Evolutionary conservation across 2,888 invertebrate species (phyloP).

Genomic region (Opisthograptis luteolata): DNA sequence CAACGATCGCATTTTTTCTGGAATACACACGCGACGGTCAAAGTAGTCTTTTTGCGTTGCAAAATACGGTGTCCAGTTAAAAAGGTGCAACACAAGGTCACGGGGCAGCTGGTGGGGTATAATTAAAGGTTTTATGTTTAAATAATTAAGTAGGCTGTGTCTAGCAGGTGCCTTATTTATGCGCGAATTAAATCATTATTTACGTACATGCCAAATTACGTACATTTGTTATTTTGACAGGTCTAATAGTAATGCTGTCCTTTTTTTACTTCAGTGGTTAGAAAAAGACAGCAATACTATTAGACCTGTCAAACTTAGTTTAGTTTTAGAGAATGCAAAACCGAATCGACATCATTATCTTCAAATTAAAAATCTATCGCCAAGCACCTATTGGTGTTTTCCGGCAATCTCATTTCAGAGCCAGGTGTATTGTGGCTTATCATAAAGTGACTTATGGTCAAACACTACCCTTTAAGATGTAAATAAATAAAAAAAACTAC

Average conservation of each 20-base stretch:
- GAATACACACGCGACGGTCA: constrained; percentile 55
- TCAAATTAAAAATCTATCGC: too few relatives aligned
- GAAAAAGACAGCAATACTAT: too few relatives aligned
- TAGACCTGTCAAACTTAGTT: too few relatives aligned
- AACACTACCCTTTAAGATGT: too few relatives aligned
- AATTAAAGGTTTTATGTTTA: constrained; percentile 83
- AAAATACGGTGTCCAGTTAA: constrained; percentile 69
- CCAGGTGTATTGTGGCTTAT: too few relatives aligned
- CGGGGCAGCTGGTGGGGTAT: constrained; percentile 71
- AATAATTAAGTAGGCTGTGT: constrained; percentile 77
- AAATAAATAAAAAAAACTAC: too few relatives aligned
- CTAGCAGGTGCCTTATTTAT: constrained; percentile 75
- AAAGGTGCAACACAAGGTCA: constrained; percentile 80
- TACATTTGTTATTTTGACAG: constrained; percentile 58
- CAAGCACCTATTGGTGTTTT: too few relatives aligned
- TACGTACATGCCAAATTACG: constrained; percentile 74
- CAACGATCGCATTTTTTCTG: constrained; percentile 57
- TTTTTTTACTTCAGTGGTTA: too few relatives aligned
- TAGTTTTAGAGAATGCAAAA: too few relatives aligned
- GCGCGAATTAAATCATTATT: constrained; percentile 79
- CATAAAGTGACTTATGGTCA: too few relatives aligned
- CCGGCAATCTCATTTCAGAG: too few relatives aligned
- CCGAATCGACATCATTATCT: too few relatives aligned
- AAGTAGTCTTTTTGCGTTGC: constrained; percentile 75
- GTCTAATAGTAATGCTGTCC: constrained; percentile 48